These are phyloP conservation scores for Rugalucina vietnamica DNA, from an alignment of 2,888 invertebrate species.

Conservation along the genomic window DNA sequence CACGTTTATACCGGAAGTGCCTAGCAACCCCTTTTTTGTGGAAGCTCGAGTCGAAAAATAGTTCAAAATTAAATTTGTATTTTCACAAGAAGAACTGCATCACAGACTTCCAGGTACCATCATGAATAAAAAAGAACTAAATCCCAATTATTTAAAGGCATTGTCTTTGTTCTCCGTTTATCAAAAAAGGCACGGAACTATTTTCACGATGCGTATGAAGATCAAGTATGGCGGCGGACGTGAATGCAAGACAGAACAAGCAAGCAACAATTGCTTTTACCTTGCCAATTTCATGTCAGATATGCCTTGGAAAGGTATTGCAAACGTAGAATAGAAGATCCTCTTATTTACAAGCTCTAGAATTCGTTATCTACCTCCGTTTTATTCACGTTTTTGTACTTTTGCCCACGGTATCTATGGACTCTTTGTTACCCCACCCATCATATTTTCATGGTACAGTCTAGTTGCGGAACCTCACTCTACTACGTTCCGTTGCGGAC, in stretches of 20 bases:
- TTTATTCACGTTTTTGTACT: too few species aligned
- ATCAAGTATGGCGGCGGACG: conserved; percentile 73
- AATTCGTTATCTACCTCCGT: background rate
- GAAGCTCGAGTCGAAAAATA: background rate
- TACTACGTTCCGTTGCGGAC: too few species aligned
- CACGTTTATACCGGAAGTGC: conserved; percentile 67
- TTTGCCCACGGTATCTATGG: conserved; percentile 57
- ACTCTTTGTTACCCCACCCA: conserved; percentile 50
- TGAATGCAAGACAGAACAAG: conserved; percentile 74
- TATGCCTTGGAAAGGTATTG: conserved; percentile 82
- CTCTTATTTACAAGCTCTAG: too few species aligned
- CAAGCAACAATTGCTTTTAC: conserved; percentile 76
- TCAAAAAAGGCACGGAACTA: background rate
- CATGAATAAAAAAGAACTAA: too few species aligned
- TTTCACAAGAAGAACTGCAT: too few species aligned
- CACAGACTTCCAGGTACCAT: too few species aligned
- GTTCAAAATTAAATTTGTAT: background rate
- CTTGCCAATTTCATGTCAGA: conserved; percentile 81
- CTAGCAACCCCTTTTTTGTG: conserved; percentile 54
- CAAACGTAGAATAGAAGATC: background rate
- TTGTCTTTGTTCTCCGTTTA: too few species aligned
- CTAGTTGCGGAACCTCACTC: too few species aligned
- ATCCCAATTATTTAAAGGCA: too few species aligned
- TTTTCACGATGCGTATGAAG: background rate
- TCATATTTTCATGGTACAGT: too few species aligned